A percentile compares a stretch with the other conserved stretches of the same genome.
phyloP scores from a whole-genome alignment of 2,888 invertebrate species.

The Andrena fulva region DNA sequence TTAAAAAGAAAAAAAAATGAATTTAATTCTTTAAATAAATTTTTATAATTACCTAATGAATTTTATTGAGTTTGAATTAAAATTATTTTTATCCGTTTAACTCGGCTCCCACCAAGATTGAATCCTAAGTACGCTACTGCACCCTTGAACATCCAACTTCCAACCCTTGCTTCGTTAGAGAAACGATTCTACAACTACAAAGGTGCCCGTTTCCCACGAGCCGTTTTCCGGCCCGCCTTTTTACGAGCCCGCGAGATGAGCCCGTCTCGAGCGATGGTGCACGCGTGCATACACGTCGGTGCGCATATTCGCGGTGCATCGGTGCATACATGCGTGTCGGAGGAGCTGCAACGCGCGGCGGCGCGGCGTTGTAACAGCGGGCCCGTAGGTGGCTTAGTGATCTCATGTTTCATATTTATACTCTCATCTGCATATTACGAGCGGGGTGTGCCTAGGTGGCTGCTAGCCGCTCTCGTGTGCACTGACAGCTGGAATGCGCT shows the following conservation, averaged over 20 bases:
- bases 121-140: no score
- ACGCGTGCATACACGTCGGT: constrained; percentile 53
- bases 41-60: no score
- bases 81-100: no score
- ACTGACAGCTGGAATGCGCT: constrained; percentile 74
- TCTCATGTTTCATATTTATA: constrained; percentile 81
- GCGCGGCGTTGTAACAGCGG: constrained; percentile 42
- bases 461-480: constrained; percentile 61
- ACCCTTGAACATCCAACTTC: no score
- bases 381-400: constrained; percentile 77
- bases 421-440: constrained; percentile 81
- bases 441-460: constrained; percentile 75
- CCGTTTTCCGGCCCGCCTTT: background rate
- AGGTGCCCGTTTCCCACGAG: constrained; percentile 7
- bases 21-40: no score
- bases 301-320: constrained; percentile 59
- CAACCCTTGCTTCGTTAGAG: no score
- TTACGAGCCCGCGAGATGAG: constrained; percentile 36
- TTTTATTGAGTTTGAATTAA: no score
- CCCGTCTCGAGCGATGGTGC: constrained; percentile 25
- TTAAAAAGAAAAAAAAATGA: no score
- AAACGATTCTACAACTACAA: background rate
- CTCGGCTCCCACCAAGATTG: no score
- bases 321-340: constrained; percentile 64
- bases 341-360: constrained; percentile 55